These are phyloP conservation scores for Lottia scabra DNA, from an alignment of 2,888 invertebrate genomes.

Conservation along the genomic window DNA sequence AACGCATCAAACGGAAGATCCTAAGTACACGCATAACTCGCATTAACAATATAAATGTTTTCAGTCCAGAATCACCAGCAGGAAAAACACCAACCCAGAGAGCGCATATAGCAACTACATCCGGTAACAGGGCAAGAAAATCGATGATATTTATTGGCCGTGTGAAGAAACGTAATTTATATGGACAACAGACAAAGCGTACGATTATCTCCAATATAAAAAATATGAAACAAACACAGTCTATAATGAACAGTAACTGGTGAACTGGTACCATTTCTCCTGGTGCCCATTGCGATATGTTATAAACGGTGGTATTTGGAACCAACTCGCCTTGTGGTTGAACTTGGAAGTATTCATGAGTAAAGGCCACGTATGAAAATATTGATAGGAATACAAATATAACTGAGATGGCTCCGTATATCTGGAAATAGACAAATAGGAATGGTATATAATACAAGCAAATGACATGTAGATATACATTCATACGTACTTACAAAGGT, in stretches of 20 bases:
- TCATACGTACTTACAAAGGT: no score
- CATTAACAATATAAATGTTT: conserved; percentile 48
- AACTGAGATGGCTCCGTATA: conserved; percentile 32
- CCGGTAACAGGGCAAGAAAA: conserved; percentile 25
- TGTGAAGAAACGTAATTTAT: conserved; percentile 35
- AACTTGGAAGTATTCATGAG: conserved; percentile 28
- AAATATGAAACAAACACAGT: conserved; percentile 47
- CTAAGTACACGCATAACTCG: conserved; percentile 53
- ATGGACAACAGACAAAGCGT: conserved; percentile 43
- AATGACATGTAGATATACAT: no score
- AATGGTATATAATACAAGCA: no score
- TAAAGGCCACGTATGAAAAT: conserved; percentile 35
- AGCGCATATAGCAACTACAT: conserved; percentile 31
- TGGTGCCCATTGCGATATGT: conserved; percentile 19
- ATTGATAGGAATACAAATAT: conserved; percentile 34
- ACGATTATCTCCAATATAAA: conserved; percentile 57
- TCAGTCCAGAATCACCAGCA: conserved; percentile 22
- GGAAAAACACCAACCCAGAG: conserved; percentile 38
- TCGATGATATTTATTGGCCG: conserved; percentile 37
- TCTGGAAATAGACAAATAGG: conserved; percentile 25
- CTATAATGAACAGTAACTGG: conserved; percentile 42
- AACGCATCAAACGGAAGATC: conserved; percentile 58
- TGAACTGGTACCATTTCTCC: conserved; percentile 27
- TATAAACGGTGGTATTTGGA: background rate
- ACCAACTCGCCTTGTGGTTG: background rate